phyloP scores from a whole-genome alignment of 2,113 vertebrate genomes.

The Probosciger aterrimus region DNA sequence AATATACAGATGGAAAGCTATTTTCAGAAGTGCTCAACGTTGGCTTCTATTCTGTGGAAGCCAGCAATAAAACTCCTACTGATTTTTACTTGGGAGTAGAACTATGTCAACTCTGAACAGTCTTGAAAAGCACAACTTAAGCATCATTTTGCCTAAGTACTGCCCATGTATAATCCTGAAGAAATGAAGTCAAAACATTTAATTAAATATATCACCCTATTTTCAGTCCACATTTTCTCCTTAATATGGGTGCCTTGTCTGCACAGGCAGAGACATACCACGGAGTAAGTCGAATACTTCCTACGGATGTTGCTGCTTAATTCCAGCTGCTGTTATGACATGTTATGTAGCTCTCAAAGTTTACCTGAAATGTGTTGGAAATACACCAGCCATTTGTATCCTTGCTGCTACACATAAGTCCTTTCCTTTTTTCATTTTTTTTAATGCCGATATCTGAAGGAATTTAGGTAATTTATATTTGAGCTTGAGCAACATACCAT shows the following conservation, averaged over 20 bases:
- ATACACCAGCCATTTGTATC: not conserved
- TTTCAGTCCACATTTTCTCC: not conserved
- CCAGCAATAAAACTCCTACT: constrained; percentile 32
- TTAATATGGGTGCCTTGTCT: not conserved
- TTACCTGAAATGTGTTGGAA: not conserved
- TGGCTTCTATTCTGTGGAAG: constrained; percentile 24
- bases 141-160: not conserved
- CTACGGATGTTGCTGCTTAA: not conserved
- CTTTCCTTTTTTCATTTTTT: not conserved
- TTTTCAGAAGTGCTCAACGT: constrained; percentile 32
- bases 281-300: not conserved
- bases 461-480: not conserved
- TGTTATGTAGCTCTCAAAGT: not conserved
- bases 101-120: not conserved
- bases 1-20: constrained; percentile 39
- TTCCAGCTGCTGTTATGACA: not conserved
- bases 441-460: not conserved
- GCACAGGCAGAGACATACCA: not conserved
- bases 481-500: not conserved
- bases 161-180: not conserved
- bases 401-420: not conserved
- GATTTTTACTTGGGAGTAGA: constrained; percentile 15
- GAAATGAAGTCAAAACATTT: not conserved
- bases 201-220: not conserved
- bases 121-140: constrained; percentile 25